phyloP scores from a whole-genome alignment of 2,113 vertebrate genomes.

The Neolamprologus longior region DNA sequence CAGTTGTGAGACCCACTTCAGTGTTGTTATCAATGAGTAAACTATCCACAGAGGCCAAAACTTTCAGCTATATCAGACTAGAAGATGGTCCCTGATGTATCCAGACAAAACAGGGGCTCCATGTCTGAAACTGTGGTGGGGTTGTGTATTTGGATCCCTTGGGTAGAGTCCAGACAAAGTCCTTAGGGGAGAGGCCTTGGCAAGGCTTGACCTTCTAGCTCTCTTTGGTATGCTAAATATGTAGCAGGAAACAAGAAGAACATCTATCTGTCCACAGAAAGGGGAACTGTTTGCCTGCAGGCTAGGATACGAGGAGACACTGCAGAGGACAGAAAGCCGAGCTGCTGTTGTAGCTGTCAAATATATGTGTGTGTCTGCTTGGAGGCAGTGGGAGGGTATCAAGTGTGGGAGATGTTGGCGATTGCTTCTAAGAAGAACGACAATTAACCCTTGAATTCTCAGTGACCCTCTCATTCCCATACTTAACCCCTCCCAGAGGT shows the following conservation, averaged over 20 bases:
- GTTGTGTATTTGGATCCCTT: slow-evolving; percentile 34
- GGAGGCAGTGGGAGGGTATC: background rate
- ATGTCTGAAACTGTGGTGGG: slow-evolving; percentile 15
- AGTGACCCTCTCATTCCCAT: slow-evolving; percentile 61
- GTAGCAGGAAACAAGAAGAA: slow-evolving; percentile 51
- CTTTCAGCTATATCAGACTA: background rate
- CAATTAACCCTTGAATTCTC: slow-evolving; percentile 64
- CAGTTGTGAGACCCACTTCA: background rate
- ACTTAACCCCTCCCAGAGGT: slow-evolving; percentile 53
- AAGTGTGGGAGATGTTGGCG: slow-evolving; percentile 49
- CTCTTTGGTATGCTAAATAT: slow-evolving; percentile 63
- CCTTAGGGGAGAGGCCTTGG: background rate
- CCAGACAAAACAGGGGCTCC: background rate
- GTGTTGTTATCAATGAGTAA: background rate
- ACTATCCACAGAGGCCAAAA: background rate
- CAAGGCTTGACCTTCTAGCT: slow-evolving; percentile 51
- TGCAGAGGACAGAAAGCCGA: slow-evolving; percentile 6
- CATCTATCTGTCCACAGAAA: slow-evolving; percentile 54
- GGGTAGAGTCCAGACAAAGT: slow-evolving; percentile 17
- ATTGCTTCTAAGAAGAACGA: slow-evolving; percentile 67
- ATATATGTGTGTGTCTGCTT: slow-evolving; percentile 4
- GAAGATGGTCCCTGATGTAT: background rate
- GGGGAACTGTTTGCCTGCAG: slow-evolving; percentile 45
- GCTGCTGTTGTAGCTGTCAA: background rate
- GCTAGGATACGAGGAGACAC: slow-evolving; percentile 41